Evolutionary conservation across 1,140 invertebrate species (phyloP), one percentile per base, ranked within the genome.

Genomic region (Bombus confusus): DNA sequence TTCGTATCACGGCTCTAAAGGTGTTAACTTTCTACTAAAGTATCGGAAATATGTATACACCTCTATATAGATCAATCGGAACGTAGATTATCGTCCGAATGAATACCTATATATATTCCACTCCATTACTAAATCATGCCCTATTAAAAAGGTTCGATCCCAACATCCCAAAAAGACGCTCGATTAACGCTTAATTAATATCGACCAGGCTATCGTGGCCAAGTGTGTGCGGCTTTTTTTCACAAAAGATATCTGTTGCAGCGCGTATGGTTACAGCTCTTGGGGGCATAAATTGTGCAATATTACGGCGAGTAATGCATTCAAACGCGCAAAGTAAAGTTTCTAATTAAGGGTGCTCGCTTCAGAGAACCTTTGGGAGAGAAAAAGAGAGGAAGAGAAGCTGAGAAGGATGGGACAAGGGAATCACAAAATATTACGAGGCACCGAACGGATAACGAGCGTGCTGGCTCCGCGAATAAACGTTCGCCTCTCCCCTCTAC

Each of bases 401-500:
- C n/a, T 5, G 64, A 34, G n/a, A 34, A 34, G 15, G n/a, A 34
- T 8, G 64, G 41, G 77, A 37, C n/a, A 68, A 74, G 80, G 47
- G 82, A 90, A 90, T 91, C 87, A 47, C 84, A 69, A 91, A 91
- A 91, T 91, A 90, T 91, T 88, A 90, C 87, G 68, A 88, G 79
- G 74, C 78, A 88, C 77, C 90, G 86, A 91, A 90, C 86, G 89
- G 74, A 88, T 90, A 88, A 91, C 80, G 86, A 91, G 82, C 80
- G 59, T 69, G 73, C 87, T 43, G 57, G 80, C 84, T 90, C 80
- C 59, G 84, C 86, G 88, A 90, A 90, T 90, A 90, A 90, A 88
- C 86, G 76, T 34, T 64, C 71, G 57, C 31, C 68, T 52, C 71
- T 74, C 83, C 76, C 64, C n/a, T n/a, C 34, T 72, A 1, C 57